A percentile compares a stretch with the other conserved stretches of the same genome.
phyloP scores from a whole-genome alignment of 2,113 vertebrate genomes.

The Benitochromis conjunctus region DNA sequence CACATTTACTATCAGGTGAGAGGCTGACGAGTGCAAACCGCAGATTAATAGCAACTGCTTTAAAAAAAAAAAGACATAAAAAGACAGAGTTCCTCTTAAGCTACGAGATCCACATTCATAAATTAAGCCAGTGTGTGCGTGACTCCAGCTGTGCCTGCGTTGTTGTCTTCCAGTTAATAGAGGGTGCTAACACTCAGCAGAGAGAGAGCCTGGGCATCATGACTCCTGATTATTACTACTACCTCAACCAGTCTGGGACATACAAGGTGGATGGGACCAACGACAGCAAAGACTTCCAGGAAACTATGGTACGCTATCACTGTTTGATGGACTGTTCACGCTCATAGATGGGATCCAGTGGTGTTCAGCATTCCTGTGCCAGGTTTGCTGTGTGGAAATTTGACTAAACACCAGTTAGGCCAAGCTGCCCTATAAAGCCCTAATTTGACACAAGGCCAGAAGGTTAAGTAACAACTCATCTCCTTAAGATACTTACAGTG shows the following conservation, averaged over 20 bases:
- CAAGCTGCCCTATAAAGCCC: too few relatives aligned
- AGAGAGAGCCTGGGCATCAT: slow-evolving; percentile 87
- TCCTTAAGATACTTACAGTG: too few relatives aligned
- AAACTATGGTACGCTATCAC: slow-evolving; percentile 82
- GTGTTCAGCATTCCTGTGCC: not conserved
- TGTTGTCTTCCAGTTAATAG: slow-evolving; percentile 77
- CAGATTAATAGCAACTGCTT: not conserved
- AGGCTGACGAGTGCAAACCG: not conserved
- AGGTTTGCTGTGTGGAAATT: not conserved
- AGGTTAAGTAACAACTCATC: too few relatives aligned
- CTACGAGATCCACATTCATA: not conserved
- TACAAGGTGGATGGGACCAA: slow-evolving; percentile 93
- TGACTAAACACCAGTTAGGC: too few relatives aligned
- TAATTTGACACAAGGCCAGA: not conserved
- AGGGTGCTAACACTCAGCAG: slow-evolving; percentile 85
- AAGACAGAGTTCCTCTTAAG: too few relatives aligned
- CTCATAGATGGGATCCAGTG: not conserved
- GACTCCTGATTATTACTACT: slow-evolving; percentile 91
- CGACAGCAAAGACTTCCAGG: slow-evolving; percentile 85
- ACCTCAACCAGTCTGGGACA: slow-evolving; percentile 93
- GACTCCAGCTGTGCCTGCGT: not conserved
- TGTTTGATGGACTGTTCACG: not conserved
- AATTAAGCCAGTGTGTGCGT: not conserved
- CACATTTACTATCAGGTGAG: slow-evolving; percentile 97
- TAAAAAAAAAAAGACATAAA: not conserved